phyloP scores from a whole-genome alignment of 1,140 invertebrate species.

The Cotesia glomerata region DNA sequence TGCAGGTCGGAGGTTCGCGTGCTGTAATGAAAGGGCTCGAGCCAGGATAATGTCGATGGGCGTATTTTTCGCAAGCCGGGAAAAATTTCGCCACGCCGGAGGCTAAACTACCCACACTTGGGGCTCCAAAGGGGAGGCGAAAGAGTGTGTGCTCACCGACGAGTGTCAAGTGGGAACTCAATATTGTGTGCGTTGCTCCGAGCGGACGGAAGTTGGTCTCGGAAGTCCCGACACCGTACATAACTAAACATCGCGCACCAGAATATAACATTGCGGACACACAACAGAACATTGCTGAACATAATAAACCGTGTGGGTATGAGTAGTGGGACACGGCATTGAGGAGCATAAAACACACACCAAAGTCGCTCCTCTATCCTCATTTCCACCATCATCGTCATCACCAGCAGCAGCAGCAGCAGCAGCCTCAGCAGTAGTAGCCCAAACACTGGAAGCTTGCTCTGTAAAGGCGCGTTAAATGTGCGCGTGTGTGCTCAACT shows the following conservation, averaged over 20 bases:
- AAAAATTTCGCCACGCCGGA: too few relatives aligned
- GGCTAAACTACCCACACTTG: not conserved
- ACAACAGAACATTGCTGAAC: not conserved
- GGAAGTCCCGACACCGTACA: slow-evolving; percentile 21
- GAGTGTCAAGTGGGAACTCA: slow-evolving; percentile 14
- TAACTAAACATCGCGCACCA: not conserved
- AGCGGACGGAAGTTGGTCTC: slow-evolving; percentile 31
- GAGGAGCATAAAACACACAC: not conserved
- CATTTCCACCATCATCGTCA: slow-evolving; percentile 1
- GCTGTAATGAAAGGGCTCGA: slow-evolving; percentile 3
- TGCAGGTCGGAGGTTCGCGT: not conserved
- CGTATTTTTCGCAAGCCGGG: slow-evolving; percentile 6
- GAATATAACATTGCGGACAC: not conserved
- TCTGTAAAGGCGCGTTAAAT: slow-evolving; percentile 12
- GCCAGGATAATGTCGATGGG: not conserved
- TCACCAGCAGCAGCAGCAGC: too few relatives aligned
- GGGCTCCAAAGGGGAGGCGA: not conserved
- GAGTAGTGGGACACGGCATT: too few relatives aligned
- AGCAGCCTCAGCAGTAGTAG: too few relatives aligned
- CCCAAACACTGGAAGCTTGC: slow-evolving; percentile 2
- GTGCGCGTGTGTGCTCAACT: slow-evolving; percentile 18
- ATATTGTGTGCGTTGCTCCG: slow-evolving; percentile 17
- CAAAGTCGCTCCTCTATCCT: not conserved
- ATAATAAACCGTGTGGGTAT: too few relatives aligned
- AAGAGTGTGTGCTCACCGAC: slow-evolving; percentile 7